Base-by-base conservation (phyloP, 2,888 invertebrate species). In the Brassicogethes aeneus region DNA sequence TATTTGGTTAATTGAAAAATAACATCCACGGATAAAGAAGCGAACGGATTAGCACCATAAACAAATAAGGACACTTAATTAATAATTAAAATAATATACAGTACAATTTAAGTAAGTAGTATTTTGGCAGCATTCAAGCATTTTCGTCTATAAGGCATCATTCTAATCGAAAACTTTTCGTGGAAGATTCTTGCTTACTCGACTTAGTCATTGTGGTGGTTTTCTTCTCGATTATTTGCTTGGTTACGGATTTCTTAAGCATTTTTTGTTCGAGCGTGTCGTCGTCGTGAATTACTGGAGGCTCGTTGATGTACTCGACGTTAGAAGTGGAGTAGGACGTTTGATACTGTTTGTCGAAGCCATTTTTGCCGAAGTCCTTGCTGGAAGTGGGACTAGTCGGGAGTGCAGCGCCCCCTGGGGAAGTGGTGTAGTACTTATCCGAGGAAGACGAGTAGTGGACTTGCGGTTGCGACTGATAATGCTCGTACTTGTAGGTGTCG, bases 141-240 rank as follows among this genome's bases (percentile, higher is more conserved):
- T 7, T 7, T 23, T 10, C 5, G 5, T 23, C 10, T 3, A 5
- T 32, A 12, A 5, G 32, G n/a, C n/a, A 32, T 52, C 55, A 66
- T 47, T 67, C 65, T 41, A 69, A 65, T 51, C 59, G 62, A 51
- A 68, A 69, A 43, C 62, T 66, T 55, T 64, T 67, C 41, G 62
- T 61, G 16, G 65, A 62, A 23, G 65, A 62, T 47, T 69, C 68
- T 44, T 68, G 65, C 48, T 67, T 68, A 39, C 60, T 63, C 23
- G 63, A 58, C 44, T 59, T 60, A n/a, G 78, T 77, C 46, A 76
- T 81, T 57, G 79, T 80, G 0, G 82, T 75, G 0, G 80, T 81
- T 55, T 80, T 79, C 59, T 78, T 75, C 49, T 82, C 82, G 13
- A 80, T 76, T 1, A 79, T 76, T 48, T 81, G 80, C 35, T 82